Evolutionary conservation across 2,888 invertebrate species (phyloP), one percentile per base, ranked within the genome.

Genomic region (Steinernema carpocapsae): DNA sequence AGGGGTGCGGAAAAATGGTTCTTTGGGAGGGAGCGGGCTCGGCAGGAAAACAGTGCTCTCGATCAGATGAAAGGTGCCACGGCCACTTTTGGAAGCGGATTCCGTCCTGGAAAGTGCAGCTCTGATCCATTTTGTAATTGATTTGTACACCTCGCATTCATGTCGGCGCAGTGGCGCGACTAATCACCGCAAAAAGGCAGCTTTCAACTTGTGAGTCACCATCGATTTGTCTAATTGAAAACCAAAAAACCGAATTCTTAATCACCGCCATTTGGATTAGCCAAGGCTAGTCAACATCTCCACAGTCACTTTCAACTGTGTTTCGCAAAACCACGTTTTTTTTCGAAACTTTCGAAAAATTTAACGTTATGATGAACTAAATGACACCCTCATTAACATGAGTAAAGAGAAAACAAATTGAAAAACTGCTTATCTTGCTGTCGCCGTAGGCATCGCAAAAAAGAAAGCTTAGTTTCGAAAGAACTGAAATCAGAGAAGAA

Each of bases 1-100:
- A 64, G 64, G 32, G 64, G 24, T 29, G 17, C 7, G 32, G 64
- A 32, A 64, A 64, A 64, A 64, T 64, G 64, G 64, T 37, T 17
- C 32, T 12, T 17, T 6, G 64, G 64, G 64, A 12, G 26, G 64
- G 29, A 64, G 26, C 17, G 29, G 64, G 56, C 17, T 64, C 32
- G 64, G 29, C 4, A 32, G 64, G 64, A 64, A 32, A 64, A 64
- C 64, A 32, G 52, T 32, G 29, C 32, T 64, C 56, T 14, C 22
- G 56, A 3, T 37, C 10, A 3, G 10, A 37, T 3, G 37, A 10
- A 37, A 37, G 10, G 37, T 37, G 37, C 37, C 37, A 10, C 37
- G 37, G 37, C 37, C 37, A 37, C 10, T 6, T 37, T 6, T 37
- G 37, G n/a, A n/a, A n/a, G n/a, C n/a, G n/a, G 56, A 56, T 56